phyloP scores from a whole-genome alignment of 1,140 invertebrate genomes.

The Drosophila takahashii region DNA sequence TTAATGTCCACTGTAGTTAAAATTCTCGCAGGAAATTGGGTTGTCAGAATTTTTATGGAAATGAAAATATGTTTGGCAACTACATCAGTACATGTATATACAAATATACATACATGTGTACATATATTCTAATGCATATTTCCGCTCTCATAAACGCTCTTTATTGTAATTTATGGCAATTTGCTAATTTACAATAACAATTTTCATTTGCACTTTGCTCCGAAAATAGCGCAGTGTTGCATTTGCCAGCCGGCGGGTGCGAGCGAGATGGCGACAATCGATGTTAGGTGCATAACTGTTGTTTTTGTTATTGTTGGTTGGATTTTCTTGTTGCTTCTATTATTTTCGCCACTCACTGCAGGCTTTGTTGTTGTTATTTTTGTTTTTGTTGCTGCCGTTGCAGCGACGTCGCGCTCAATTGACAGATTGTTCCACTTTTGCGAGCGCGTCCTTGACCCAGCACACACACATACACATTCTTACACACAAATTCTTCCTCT shows the following conservation, averaged over 20 bases:
- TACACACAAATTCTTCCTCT: neutral
- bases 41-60: neutral
- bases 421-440: constrained; percentile 42
- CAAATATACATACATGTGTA: too few relatives aligned
- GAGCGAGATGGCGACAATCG: constrained; percentile 1
- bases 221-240: constrained; percentile 45
- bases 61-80: neutral
- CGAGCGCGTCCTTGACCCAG: constrained; percentile 51
- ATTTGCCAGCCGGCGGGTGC: constrained; percentile 6
- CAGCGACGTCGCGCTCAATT: constrained; percentile 13
- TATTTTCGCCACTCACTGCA: constrained; percentile 13
- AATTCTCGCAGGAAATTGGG: neutral
- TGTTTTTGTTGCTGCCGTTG: constrained; percentile 1
- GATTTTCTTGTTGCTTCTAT: constrained; percentile 8
- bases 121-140: neutral
- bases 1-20: neutral
- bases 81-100: neutral
- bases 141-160: constrained; percentile 5
- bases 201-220: constrained; percentile 44
- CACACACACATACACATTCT: constrained; percentile 7
- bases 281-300: constrained; percentile 27
- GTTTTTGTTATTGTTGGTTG: neutral
- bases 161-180: constrained; percentile 47
- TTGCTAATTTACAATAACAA: constrained; percentile 52
- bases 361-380: constrained; percentile 5